Conservation (phyloP, 2,113 vertebrate genomes). For the Hirundichthys speculiger region DNA sequence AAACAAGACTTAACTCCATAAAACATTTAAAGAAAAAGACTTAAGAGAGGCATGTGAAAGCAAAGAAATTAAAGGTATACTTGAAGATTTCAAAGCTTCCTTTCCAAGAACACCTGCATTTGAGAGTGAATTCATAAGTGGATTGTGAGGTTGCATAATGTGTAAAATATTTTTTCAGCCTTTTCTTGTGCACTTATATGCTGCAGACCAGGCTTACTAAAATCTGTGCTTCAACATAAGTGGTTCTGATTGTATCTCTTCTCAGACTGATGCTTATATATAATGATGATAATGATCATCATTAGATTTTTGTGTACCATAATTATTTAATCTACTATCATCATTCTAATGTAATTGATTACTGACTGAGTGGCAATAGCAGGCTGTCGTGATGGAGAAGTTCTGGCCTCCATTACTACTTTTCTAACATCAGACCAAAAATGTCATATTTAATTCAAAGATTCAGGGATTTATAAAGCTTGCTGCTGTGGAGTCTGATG, state of each 20-base stretch:
- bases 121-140: not conserved
- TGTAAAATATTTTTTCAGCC: not conserved
- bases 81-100: not conserved
- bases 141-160: not conserved
- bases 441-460: not conserved
- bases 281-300: conserved; percentile 35
- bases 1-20: conserved; percentile 8
- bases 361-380: conserved; percentile 15
- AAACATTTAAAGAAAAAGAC: not conserved
- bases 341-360: conserved; percentile 34
- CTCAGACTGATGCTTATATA: conserved; percentile 14
- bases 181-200: not conserved
- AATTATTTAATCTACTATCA: conserved; percentile 44
- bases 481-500: too few relatives aligned
- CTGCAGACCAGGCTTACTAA: not conserved
- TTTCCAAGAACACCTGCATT: not conserved
- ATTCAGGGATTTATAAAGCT: not conserved
- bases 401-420: too few relatives aligned
- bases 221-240: not conserved
- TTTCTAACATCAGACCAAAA: not conserved
- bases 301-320: conserved; percentile 23
- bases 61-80: not conserved
- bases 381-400: conserved; percentile 6
- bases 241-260: conserved; percentile 25
- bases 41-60: not conserved